phyloP scores from a whole-genome alignment of 2,113 vertebrate species.

The Vombatus ursinus region DNA sequence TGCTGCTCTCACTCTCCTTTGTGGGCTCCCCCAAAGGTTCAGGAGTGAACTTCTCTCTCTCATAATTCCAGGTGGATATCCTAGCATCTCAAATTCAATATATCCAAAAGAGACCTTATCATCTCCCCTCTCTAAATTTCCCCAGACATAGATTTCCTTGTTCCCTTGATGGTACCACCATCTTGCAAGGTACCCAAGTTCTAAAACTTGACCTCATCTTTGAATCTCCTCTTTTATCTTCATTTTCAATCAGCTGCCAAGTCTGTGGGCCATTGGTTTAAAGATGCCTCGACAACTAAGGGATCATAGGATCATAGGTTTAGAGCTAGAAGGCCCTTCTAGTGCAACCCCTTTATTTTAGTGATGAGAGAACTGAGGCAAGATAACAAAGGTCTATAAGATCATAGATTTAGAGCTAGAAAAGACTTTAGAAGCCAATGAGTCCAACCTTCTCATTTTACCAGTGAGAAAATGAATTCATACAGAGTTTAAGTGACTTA shows the following conservation, averaged over 20 bases:
- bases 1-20: not conserved
- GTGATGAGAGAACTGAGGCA: not conserved
- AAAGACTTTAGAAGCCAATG: not conserved
- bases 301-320: not conserved
- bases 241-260: not conserved
- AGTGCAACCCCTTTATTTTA: not conserved
- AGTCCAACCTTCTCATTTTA: not conserved
- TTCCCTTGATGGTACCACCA: not conserved
- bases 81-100: not conserved
- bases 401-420: not conserved
- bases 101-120: not conserved
- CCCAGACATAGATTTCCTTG: not conserved
- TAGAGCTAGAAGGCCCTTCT: not conserved
- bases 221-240: not conserved
- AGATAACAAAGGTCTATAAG: not conserved
- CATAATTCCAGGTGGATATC: not conserved
- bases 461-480: not conserved
- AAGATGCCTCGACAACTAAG: not conserved
- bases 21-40: not conserved
- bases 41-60: not conserved
- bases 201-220: not conserved
- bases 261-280: not conserved
- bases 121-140: not conserved
- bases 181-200: not conserved
- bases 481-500: not conserved